Evolutionary conservation across 2,888 invertebrate species (phyloP).

Genomic region (Charanyca ferruginea): DNA sequence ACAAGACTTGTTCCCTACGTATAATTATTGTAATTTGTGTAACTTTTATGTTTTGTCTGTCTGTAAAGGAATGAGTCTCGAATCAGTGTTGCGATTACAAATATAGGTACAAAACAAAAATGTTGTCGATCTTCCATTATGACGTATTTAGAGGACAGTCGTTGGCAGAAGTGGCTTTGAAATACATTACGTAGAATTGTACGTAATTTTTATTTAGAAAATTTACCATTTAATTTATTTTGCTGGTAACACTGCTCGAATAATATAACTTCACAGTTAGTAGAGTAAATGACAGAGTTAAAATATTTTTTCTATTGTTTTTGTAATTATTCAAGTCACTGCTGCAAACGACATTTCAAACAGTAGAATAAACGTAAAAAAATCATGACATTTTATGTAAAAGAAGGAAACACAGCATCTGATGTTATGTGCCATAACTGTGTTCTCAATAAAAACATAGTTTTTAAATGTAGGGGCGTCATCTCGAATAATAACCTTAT

Average conservation of each 20-base stretch:
- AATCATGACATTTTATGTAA: conserved; percentile 80
- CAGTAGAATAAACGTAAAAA: conserved; percentile 70
- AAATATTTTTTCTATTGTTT: too few relatives aligned
- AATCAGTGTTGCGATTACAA: conserved; percentile 72
- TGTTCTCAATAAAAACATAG: conserved; percentile 77
- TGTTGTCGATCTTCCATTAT: conserved; percentile 68
- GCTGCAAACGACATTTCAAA: conserved; percentile 66
- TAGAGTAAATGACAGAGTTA: neutral
- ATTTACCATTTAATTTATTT: too few relatives aligned
- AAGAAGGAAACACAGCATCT: conserved; percentile 79
- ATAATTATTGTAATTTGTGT: conserved; percentile 80
- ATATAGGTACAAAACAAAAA: conserved; percentile 61
- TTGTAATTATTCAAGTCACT: conserved; percentile 38
- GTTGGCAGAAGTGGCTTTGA: conserved; percentile 48
- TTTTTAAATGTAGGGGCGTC: conserved; percentile 65
- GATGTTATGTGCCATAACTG: conserved; percentile 88
- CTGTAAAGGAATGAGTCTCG: conserved; percentile 86
- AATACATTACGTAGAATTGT: neutral
- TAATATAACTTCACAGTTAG: neutral
- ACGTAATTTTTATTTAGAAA: too few relatives aligned
- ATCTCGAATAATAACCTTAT: conserved; percentile 63
- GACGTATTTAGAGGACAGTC: conserved; percentile 64
- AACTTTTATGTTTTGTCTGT: conserved; percentile 79
- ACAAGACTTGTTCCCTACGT: conserved; percentile 90
- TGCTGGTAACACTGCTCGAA: conserved; percentile 7